phyloP scores from a whole-genome alignment of 1,140 invertebrate genomes.

The Nasonia vitripennis region DNA sequence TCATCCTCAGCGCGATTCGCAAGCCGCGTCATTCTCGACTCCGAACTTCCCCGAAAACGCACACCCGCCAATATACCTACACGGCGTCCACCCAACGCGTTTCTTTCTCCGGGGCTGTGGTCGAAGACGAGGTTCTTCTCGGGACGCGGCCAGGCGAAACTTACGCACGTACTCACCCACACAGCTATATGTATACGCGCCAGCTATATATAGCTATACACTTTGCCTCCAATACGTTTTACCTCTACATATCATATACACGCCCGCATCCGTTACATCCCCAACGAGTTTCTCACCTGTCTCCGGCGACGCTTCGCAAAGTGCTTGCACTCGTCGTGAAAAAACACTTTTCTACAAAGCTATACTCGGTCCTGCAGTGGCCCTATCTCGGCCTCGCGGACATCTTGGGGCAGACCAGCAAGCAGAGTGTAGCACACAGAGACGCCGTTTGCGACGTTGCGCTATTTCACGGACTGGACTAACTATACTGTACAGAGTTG shows the following conservation, averaged over 20 bases:
- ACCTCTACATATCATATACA: not conserved
- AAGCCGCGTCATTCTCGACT: not conserved
- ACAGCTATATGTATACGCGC: not conserved
- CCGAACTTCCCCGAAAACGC: not conserved
- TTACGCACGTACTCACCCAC: not conserved
- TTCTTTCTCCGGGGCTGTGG: not conserved
- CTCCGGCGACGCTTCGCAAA: not conserved
- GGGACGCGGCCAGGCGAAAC: not conserved
- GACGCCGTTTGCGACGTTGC: conserved; percentile 68
- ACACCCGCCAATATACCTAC: not conserved
- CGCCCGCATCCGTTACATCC: not conserved
- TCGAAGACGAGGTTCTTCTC: not conserved
- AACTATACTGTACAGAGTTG: no score
- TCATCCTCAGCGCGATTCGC: not conserved
- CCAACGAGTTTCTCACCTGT: not conserved
- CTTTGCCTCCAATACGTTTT: not conserved
- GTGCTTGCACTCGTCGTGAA: not conserved
- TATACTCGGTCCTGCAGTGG: not conserved
- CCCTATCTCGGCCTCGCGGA: conserved; percentile 43
- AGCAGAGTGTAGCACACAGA: conserved; percentile 8
- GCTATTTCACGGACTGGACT: conserved; percentile 57
- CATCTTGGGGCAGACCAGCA: conserved; percentile 49
- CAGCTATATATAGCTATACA: not conserved
- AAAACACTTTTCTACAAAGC: no score
- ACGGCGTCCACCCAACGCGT: not conserved